These are phyloP conservation scores for Phaethornis superciliosus DNA, from an alignment of 2,113 vertebrate genomes.

Conservation along the genomic window DNA sequence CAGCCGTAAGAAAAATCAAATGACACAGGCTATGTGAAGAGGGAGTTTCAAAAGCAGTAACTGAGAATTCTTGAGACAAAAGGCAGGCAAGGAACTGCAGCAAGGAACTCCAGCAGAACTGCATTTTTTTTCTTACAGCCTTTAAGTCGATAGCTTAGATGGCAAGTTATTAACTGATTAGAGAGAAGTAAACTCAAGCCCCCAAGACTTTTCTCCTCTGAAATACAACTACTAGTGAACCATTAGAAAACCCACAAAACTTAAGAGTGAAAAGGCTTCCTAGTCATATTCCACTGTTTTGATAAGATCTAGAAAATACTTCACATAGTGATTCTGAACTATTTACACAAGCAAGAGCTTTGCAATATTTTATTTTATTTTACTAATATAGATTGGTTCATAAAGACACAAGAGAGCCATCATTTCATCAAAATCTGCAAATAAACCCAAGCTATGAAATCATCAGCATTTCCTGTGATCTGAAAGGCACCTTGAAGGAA, in stretches of 20 bases:
- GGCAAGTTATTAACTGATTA: background rate
- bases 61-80: background rate
- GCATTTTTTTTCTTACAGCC: background rate
- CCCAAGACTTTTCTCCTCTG: background rate
- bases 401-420: background rate
- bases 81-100: background rate
- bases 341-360: background rate
- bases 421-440: background rate
- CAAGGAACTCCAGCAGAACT: background rate
- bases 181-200: background rate
- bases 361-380: background rate
- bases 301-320: background rate
- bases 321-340: background rate
- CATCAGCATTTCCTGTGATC: background rate
- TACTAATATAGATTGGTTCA: background rate
- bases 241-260: background rate
- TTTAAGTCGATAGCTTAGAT: background rate
- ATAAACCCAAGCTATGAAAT: background rate
- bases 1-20: background rate
- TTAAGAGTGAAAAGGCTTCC: background rate
- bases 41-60: background rate
- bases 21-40: background rate
- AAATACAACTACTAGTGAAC: background rate
- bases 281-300: background rate
- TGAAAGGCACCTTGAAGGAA: background rate